Evolutionary conservation across 1,140 invertebrate species (phyloP), one percentile per base, ranked within the genome.

Genomic region (Macrobrachium nipponense): DNA sequence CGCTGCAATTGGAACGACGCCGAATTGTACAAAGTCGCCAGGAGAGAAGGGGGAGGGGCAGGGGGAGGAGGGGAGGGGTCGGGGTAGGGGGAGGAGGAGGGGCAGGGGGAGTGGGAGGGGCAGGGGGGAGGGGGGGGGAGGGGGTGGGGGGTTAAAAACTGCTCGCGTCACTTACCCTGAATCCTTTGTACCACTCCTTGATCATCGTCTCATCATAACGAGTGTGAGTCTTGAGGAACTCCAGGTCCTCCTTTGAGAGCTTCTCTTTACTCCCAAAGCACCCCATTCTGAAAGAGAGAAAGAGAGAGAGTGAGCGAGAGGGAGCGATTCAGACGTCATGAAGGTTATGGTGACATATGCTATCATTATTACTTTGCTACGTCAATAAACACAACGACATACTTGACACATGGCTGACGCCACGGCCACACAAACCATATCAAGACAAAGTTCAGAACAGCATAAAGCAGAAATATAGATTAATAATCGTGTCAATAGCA

Each of bases 121-220:
- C n/a, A n/a, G n/a, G n/a, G 18, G 10, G 51, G 14, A 73, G 70
- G 43, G 27, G 23, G 14, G 43, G 27, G 18, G 27, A 68, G 14
- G 10, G 15, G 14, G 8, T 20, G 10, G 14, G 10, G 15, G 14
- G 8, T 20, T 12, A 68, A 20, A 68, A 68, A 11, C n/a, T 12
- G n/a, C 15, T 17, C 70, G 6, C 10, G 27, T 51, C 51, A 90
- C 94, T 94, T 92, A 97, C 96, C 96, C 97, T 97, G 92, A 99
- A 98, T 91, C 96, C 96, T 93, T 98, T 98, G 92, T 98, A 98
- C 97, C 97, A 99, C 92, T 98, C 97, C 91, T 98, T 98, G 91
- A 98, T 98, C 89, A 97, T 98, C 84, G 96, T 96, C 92, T 98
- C 97, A 90, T 98, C 97, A 91, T 98, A 99, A 90, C 97, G 94